These are phyloP conservation scores for Oostethus manadensis DNA, from an alignment of 2,113 vertebrate species.

Conservation along the genomic window DNA sequence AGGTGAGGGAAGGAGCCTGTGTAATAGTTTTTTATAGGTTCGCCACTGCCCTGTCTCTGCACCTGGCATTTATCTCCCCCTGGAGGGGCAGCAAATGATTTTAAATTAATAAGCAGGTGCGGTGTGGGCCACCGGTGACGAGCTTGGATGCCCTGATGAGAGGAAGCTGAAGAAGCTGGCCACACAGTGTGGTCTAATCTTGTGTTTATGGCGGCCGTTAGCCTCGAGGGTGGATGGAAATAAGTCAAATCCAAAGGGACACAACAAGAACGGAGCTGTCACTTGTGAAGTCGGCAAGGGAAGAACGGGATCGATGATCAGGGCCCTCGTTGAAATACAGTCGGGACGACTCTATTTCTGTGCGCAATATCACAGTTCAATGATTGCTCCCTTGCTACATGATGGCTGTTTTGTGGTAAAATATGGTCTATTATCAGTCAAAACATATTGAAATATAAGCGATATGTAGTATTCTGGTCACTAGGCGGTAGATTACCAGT, in stretches of 20 bases:
- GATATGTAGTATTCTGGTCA: too few species aligned
- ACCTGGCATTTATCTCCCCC: slow-evolving; percentile 75
- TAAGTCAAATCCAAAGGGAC: slow-evolving; percentile 8
- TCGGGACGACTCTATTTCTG: too few species aligned
- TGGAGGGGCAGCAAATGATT: slow-evolving; percentile 69
- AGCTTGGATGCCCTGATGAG: slow-evolving; percentile 35
- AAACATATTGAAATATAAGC: too few species aligned
- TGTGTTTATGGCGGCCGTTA: slow-evolving; percentile 7
- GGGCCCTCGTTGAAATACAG: too few species aligned
- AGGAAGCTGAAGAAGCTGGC: slow-evolving; percentile 42
- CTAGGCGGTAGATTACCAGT: too few species aligned
- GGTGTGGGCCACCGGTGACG: slow-evolving; percentile 49
- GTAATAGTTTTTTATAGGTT: slow-evolving; percentile 78
- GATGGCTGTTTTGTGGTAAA: too few species aligned
- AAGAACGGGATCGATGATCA: too few species aligned
- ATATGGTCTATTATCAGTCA: too few species aligned
- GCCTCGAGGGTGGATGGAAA: slow-evolving; percentile 5
- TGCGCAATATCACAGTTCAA: too few species aligned
- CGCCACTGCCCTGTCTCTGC: slow-evolving; percentile 65
- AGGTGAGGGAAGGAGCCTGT: slow-evolving; percentile 65
- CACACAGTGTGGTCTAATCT: slow-evolving; percentile 10
- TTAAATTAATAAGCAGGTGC: slow-evolving; percentile 76
- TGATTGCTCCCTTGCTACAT: too few species aligned
- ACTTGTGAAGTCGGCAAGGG: neutral
- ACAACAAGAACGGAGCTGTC: neutral